Evolutionary conservation across 1,140 invertebrate genomes (phyloP).

Genomic region (Palaemon carinicauda): DNA sequence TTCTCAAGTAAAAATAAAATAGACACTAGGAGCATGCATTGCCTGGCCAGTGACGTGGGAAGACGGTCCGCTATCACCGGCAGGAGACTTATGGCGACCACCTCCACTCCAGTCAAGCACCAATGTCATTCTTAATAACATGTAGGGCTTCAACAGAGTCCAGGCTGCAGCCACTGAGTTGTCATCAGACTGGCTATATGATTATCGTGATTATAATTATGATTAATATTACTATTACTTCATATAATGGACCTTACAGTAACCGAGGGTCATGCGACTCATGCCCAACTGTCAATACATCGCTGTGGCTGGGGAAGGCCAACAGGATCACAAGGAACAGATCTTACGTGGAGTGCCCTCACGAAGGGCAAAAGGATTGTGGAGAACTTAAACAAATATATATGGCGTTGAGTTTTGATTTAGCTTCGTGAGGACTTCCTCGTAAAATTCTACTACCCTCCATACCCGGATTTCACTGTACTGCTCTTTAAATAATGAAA

Average conservation of each 20-base stretch:
- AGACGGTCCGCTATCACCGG: slow-evolving; percentile 33
- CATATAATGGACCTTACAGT: slow-evolving; percentile 60
- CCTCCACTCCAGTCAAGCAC: neutral
- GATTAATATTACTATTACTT: slow-evolving; percentile 58
- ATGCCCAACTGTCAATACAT: slow-evolving; percentile 49
- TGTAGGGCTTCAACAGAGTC: neutral
- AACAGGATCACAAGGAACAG: slow-evolving; percentile 55
- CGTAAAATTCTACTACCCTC: slow-evolving; percentile 53
- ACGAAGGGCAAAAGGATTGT: slow-evolving; percentile 44
- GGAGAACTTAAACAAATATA: slow-evolving; percentile 53
- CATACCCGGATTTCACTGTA: slow-evolving; percentile 30
- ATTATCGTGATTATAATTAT: slow-evolving; percentile 59
- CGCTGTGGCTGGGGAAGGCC: slow-evolving; percentile 38
- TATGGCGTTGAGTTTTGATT: slow-evolving; percentile 55
- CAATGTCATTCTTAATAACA: neutral
- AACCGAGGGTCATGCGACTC: slow-evolving; percentile 45
- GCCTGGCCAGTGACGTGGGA: slow-evolving; percentile 40
- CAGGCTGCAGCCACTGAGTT: slow-evolving; percentile 38
- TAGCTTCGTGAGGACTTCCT: slow-evolving; percentile 55
- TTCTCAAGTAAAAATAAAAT: slow-evolving; percentile 59
- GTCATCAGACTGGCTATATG: slow-evolving; percentile 59
- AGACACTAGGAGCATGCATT: slow-evolving; percentile 58
- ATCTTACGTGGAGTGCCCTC: slow-evolving; percentile 51
- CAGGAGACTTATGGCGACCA: slow-evolving; percentile 20
- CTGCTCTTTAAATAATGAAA: slow-evolving; percentile 2